These are phyloP conservation scores for Athalia cordata DNA, from an alignment of 2,888 invertebrate genomes.

Conservation along the genomic window DNA sequence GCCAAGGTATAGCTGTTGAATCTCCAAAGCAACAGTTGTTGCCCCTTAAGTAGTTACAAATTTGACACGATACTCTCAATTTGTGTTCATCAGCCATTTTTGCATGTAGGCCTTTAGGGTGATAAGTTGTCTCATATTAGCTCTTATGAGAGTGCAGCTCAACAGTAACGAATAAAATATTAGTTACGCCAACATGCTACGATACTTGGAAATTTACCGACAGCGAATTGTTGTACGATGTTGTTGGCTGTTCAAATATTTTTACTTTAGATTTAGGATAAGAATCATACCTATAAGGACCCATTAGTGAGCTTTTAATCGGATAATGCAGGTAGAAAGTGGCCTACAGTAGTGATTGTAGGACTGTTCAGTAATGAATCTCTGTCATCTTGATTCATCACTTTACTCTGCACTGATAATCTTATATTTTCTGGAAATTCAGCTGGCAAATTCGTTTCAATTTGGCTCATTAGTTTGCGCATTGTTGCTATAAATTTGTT, in stretches of 20 bases:
- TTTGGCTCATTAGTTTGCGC: too few species aligned
- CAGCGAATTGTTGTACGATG: slow-evolving; percentile 25
- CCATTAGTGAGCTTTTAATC: slow-evolving; percentile 28
- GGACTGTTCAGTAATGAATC: slow-evolving; percentile 17
- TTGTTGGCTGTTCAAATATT: slow-evolving; percentile 28
- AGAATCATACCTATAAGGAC: not conserved
- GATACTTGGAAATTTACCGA: not conserved
- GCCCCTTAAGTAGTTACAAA: too few species aligned
- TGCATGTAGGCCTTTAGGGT: too few species aligned
- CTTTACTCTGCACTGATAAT: not conserved
- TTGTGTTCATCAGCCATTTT: too few species aligned
- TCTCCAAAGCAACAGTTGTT: too few species aligned
- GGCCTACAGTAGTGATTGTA: slow-evolving; percentile 4
- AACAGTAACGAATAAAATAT: not conserved
- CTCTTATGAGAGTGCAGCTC: not conserved
- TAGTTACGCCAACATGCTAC: not conserved
- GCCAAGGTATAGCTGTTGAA: not conserved
- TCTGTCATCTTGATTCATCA: not conserved
- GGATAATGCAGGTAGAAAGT: slow-evolving; percentile 24
- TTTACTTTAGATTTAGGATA: slow-evolving; percentile 27
- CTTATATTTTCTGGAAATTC: slow-evolving; percentile 1
- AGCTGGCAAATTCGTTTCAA: not conserved
- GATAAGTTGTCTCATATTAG: too few species aligned
- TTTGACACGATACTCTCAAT: too few species aligned
- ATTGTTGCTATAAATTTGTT: not conserved